Conservation (phyloP, 2,113 vertebrate species). For the Panthera tigris region DNA sequence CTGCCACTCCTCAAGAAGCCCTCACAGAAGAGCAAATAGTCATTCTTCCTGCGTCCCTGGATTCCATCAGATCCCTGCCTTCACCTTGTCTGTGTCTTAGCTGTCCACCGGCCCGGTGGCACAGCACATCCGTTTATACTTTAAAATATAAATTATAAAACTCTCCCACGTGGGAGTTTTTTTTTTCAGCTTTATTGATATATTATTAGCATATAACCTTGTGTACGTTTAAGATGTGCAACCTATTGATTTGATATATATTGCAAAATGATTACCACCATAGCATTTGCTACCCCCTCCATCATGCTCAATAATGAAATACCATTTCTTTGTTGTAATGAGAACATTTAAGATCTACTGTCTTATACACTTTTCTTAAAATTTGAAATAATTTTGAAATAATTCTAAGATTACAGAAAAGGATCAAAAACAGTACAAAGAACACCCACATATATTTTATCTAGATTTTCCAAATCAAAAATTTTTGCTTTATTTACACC, state of each 20-base stretch:
- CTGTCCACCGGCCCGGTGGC: too few species aligned
- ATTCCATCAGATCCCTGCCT: too few species aligned
- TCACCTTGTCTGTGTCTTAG: too few species aligned
- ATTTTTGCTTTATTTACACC: background rate
- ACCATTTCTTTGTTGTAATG: background rate
- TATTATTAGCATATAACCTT: background rate
- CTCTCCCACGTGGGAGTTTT: background rate
- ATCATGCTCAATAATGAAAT: background rate
- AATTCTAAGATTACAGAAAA: background rate
- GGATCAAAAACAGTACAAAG: background rate
- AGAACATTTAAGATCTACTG: background rate
- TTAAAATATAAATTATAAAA: background rate
- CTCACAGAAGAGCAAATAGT: too few species aligned
- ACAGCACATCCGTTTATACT: background rate
- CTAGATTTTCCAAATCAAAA: background rate
- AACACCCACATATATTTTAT: background rate
- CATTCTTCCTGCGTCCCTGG: too few species aligned
- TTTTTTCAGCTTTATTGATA: background rate
- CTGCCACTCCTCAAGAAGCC: too few species aligned
- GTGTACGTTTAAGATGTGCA: background rate
- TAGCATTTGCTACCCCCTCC: background rate
- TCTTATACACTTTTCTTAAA: background rate
- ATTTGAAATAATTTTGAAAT: background rate
- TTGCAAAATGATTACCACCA: background rate
- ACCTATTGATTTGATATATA: background rate